Conservation (phyloP, 2,888 invertebrate genomes). For the Volucella inanis region DNA sequence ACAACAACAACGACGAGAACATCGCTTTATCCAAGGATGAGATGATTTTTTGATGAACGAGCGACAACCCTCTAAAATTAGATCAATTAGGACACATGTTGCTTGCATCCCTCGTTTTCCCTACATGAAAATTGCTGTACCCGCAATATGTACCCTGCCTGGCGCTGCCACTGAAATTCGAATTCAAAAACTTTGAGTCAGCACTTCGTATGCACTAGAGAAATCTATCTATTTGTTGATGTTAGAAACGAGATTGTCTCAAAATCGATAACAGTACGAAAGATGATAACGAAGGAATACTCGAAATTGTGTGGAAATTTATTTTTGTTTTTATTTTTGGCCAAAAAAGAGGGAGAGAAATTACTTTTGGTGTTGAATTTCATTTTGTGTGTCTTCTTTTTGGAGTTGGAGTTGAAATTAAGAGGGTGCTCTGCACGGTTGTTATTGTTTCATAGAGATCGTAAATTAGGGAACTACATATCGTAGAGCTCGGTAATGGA, state of each 20-base stretch:
- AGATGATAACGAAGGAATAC: constrained; percentile 42
- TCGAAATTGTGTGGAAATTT: constrained; percentile 31
- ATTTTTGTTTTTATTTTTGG: constrained; percentile 37
- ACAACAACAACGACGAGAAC: constrained; percentile 1
- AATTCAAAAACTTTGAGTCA: neutral
- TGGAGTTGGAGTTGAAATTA: neutral
- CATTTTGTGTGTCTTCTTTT: constrained; percentile 20
- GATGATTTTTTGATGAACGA: constrained; percentile 8
- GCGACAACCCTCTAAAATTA: constrained; percentile 43
- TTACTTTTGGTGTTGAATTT: constrained; percentile 51
- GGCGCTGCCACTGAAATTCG: constrained; percentile 16
- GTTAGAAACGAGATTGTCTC: constrained; percentile 28
- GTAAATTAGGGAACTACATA: constrained; percentile 16
- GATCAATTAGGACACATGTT: constrained; percentile 61
- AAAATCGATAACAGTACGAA: constrained; percentile 18
- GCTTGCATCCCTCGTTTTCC: constrained; percentile 55
- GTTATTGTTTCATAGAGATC: constrained; percentile 10
- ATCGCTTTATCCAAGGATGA: neutral
- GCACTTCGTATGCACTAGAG: constrained; percentile 8
- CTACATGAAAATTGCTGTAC: constrained; percentile 36
- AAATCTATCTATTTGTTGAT: constrained; percentile 50
- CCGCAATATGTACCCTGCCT: neutral
- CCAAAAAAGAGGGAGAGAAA: constrained; percentile 5
- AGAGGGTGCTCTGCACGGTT: neutral
- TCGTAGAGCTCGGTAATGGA: constrained; percentile 13